These are phyloP conservation scores for Polyommatus icarus DNA, from an alignment of 2,888 invertebrate species.

Conservation along the genomic window DNA sequence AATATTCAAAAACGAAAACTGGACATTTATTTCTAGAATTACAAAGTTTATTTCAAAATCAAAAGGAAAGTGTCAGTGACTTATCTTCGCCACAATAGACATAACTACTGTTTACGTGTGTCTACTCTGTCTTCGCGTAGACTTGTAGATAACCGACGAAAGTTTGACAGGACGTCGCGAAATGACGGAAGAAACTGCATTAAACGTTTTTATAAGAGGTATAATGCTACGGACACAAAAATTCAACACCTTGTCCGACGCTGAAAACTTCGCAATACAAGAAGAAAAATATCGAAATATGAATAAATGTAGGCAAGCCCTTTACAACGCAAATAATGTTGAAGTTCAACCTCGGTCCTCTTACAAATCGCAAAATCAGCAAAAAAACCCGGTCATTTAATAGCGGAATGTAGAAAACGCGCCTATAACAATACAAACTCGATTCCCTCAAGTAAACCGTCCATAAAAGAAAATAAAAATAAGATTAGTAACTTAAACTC, in stretches of 20 bases:
- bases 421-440: no score
- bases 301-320: constrained; percentile 36
- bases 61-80: constrained; percentile 43
- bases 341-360: no score
- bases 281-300: constrained; percentile 38
- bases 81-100: no score
- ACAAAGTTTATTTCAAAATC: constrained; percentile 46
- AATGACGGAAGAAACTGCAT: constrained; percentile 43
- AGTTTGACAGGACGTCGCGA: constrained; percentile 38
- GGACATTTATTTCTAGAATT: constrained; percentile 43
- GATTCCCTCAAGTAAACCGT: no score
- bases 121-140: no score
- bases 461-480: no score
- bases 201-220: no score
- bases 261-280: constrained; percentile 38
- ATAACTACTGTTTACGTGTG: no score
- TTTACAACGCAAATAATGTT: constrained; percentile 30
- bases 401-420: no score
- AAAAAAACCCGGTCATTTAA: no score
- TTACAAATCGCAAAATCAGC: background rate
- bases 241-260: constrained; percentile 36
- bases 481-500: constrained; percentile 38
- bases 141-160: constrained; percentile 33
- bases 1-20: constrained; percentile 40
- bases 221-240: constrained; percentile 43